These are phyloP conservation scores for Tichodroma muraria DNA, from an alignment of 2,113 vertebrate genomes.

Conservation along the genomic window DNA sequence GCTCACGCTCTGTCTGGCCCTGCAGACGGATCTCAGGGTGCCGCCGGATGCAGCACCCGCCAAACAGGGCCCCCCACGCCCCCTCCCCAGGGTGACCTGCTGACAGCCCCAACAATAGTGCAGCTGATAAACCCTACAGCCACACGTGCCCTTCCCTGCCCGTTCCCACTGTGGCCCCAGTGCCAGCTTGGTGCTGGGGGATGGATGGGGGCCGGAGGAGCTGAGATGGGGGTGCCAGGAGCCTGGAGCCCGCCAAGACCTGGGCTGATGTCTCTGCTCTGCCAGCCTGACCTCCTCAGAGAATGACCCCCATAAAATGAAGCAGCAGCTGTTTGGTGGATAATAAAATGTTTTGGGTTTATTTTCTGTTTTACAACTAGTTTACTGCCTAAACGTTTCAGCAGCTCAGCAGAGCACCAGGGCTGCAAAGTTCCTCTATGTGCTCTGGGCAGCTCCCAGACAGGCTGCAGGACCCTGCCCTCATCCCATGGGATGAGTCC, in stretches of 20 bases:
- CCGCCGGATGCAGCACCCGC: background rate
- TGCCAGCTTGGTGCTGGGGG: background rate
- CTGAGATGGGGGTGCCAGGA: background rate
- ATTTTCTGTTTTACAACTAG: conserved; percentile 5
- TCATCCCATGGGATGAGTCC: background rate
- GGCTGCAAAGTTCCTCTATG: background rate
- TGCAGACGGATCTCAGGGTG: background rate
- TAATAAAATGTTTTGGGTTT: background rate
- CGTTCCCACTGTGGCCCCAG: fast-evolving
- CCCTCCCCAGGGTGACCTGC: background rate
- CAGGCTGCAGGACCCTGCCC: background rate
- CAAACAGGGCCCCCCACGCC: fast-evolving
- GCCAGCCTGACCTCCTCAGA: background rate
- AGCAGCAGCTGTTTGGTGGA: conserved; percentile 33
- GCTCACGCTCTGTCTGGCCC: background rate
- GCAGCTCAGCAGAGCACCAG: background rate
- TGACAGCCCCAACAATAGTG: background rate
- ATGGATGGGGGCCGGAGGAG: too few species aligned
- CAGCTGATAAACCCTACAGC: background rate
- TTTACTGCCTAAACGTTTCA: background rate
- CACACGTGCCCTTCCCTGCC: background rate
- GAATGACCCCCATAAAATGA: conserved; percentile 20
- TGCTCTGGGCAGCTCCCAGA: background rate
- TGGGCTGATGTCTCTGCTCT: background rate
- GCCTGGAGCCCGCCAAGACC: background rate